Evolutionary conservation across 2,113 vertebrate species (phyloP).

Genomic region (Heliornis fulica): DNA sequence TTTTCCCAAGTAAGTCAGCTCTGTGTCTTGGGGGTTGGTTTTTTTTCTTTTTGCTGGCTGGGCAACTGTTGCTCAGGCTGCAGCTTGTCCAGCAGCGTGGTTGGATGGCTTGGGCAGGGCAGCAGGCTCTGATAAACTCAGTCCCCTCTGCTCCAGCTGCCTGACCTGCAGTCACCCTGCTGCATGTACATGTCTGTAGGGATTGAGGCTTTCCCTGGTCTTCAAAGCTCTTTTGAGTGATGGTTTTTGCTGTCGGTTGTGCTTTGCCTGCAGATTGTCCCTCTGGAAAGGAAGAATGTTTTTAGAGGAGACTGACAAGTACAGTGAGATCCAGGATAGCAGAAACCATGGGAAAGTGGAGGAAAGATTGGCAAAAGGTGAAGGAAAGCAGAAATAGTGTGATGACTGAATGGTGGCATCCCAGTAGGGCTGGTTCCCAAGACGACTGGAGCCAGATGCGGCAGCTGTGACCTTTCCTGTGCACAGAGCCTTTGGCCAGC

Average conservation of each 20-base stretch:
- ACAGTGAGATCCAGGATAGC: slow-evolving; percentile 20
- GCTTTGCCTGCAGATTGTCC: background rate
- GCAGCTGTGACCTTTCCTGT: background rate
- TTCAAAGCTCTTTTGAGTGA: background rate
- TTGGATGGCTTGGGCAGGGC: background rate
- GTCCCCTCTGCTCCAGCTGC: background rate
- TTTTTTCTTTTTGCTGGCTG: background rate
- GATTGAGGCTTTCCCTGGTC: background rate
- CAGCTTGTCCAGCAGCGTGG: background rate
- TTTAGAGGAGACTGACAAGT: slow-evolving; percentile 36
- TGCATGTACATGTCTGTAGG: background rate
- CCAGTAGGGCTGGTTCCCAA: background rate
- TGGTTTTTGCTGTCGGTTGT: background rate
- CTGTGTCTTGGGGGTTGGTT: background rate
- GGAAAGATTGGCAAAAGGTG: slow-evolving; percentile 9
- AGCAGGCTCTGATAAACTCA: background rate
- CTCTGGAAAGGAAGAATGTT: background rate
- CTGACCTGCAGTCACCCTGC: background rate
- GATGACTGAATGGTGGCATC: background rate
- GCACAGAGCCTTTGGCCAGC: background rate
- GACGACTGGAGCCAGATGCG: background rate
- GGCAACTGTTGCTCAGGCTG: background rate
- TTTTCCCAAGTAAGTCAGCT: background rate
- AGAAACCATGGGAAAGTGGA: background rate
- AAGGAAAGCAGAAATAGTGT: background rate